phyloP scores from a whole-genome alignment of 2,888 invertebrate species.

The Caenorhabditis auriculariae region DNA sequence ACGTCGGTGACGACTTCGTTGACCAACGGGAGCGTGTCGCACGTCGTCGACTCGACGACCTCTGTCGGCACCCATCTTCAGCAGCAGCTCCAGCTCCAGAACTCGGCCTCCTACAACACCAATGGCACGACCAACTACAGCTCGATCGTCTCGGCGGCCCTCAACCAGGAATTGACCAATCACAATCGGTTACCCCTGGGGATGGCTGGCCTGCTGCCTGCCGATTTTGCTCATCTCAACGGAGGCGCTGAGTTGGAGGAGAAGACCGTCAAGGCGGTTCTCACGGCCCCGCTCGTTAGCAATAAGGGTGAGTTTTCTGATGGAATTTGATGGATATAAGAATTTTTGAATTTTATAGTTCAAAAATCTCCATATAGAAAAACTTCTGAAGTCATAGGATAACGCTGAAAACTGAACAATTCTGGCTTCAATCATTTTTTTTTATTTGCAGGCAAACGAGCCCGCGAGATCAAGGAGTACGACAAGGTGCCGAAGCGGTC shows the following conservation, averaged over 20 bases:
- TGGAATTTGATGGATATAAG: no score
- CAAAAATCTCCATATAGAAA: no score
- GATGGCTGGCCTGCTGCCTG: constrained; percentile 1
- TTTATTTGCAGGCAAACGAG: constrained; percentile 6
- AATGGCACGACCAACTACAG: no score
- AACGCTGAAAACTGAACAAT: neutral
- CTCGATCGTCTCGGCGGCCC: neutral
- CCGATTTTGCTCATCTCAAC: constrained; percentile 21
- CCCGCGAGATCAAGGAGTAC: constrained; percentile 1
- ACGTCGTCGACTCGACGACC: neutral
- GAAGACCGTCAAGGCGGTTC: constrained; percentile 29
- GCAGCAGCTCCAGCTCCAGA: constrained; percentile 3
- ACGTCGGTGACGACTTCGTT: neutral
- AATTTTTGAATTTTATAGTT: no score
- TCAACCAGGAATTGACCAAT: constrained; percentile 10
- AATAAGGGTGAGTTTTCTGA: neutral
- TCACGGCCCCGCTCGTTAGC: constrained; percentile 20
- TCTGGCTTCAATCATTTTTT: neutral
- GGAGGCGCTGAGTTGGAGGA: constrained; percentile 25
- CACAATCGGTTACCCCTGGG: constrained; percentile 18
- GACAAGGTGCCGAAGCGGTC: constrained; percentile 16
- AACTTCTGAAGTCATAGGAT: no score
- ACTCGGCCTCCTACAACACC: neutral
- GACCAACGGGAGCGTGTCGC: constrained; percentile 2
- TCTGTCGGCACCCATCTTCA: neutral